Evolutionary conservation across 2,113 vertebrate species (phyloP).

Genomic region (Aptenodytes patagonicus): DNA sequence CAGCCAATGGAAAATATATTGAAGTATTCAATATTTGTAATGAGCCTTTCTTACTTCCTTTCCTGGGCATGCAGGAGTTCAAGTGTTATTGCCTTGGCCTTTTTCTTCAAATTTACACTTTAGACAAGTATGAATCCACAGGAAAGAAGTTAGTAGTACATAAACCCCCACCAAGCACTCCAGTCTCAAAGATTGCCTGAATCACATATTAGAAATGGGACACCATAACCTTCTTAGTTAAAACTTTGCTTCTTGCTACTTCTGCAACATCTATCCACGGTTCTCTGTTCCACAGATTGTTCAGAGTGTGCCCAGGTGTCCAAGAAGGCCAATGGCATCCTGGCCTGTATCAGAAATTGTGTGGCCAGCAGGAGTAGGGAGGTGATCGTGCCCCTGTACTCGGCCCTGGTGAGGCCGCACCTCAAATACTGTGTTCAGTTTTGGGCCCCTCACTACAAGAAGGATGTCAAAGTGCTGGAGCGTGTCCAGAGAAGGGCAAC

Average conservation of each 20-base stretch:
- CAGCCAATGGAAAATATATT: background rate
- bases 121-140: background rate
- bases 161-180: background rate
- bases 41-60: background rate
- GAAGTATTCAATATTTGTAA: background rate
- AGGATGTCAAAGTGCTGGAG: background rate
- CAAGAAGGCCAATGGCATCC: background rate
- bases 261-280: background rate
- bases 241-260: background rate
- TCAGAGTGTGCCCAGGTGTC: background rate
- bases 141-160: background rate
- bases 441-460: background rate
- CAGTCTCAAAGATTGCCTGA: background rate
- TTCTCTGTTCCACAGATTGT: background rate
- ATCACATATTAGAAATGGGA: background rate
- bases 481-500: accelerated
- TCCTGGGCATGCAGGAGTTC: background rate
- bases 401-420: background rate
- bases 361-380: background rate
- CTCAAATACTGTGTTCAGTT: background rate
- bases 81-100: background rate
- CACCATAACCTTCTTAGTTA: background rate
- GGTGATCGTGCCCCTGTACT: background rate
- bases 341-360: background rate
- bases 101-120: background rate